Conservation (phyloP, 2,888 invertebrate species). For the Alloscopus bannaensis region DNA sequence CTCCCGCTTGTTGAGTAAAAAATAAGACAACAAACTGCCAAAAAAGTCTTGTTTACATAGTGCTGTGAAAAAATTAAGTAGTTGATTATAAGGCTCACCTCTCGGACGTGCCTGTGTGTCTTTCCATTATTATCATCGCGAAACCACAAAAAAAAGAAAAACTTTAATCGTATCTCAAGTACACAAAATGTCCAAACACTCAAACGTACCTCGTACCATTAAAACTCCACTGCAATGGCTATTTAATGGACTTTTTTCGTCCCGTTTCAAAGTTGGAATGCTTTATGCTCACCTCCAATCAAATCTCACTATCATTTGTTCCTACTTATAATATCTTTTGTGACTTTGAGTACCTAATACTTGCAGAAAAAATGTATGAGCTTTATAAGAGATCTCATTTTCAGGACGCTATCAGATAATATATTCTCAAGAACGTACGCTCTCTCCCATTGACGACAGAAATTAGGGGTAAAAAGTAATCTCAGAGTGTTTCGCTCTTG, state of each 20-base stretch:
- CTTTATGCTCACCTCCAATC: no score
- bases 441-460: constrained; percentile 31
- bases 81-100: constrained; percentile 45
- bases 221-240: no score
- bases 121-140: constrained; percentile 13
- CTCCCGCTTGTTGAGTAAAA: constrained; percentile 28
- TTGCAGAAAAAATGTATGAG: no score
- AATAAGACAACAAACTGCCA: not conserved
- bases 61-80: constrained; percentile 39
- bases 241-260: constrained; percentile 26
- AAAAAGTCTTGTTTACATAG: constrained; percentile 40
- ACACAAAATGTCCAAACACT: not conserved
- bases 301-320: no score
- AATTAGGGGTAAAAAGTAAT: constrained; percentile 37
- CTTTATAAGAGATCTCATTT: no score
- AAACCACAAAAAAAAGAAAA: constrained; percentile 35
- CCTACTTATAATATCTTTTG: no score
- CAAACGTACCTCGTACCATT: no score
- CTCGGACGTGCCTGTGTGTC: constrained; percentile 34
- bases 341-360: no score
- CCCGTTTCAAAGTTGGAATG: no score
- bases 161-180: not conserved
- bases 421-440: not conserved
- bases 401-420: no score
- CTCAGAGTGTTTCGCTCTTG: constrained; percentile 18